Base-by-base conservation (phyloP, 2,888 invertebrate species). In the Herminia tarsipennalis region DNA sequence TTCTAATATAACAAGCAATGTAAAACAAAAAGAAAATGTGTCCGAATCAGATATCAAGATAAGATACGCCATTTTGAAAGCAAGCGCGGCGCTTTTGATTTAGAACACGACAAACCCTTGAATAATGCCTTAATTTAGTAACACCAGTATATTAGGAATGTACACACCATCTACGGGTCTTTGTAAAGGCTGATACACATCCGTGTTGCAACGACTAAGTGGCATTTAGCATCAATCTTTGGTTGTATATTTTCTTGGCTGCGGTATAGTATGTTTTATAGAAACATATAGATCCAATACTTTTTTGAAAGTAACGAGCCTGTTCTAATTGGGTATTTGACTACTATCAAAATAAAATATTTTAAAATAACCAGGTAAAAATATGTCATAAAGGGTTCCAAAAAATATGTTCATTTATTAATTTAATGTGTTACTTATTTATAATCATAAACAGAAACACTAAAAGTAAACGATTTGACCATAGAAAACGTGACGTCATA, bases 51-150 rank as follows among this genome's bases (percentile, higher is more conserved):
- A 62, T 77, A 77, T 78, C 75, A 72, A 73, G 65, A 87, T 87
- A 87, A 70, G 88, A 88, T 88, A 87, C 64, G 80, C 86, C 72
- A 61, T 70, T 86, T 80, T 78, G 78, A 83, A 54, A 81, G 83
- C 53, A 81, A 78, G 83, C 54, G 83, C 86, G 86, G 83, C 66
- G 36, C 78, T 76, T 86, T 88, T 88, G 86, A 88, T 86, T 81
- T 81, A 82, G 49, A 69, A 67, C 70, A 74, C 20, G 28, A 33
- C 37, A 27, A 28, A 22, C 33, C 9, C 33, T 16, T 34, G 45
- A 45, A 45, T 45, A 45, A 45, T 38, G 29, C 28, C 13, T 21
- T 39, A 45, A 39, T 39, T 28, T 20, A 46, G 50, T 53, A 40
- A 37, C 46, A 33, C 46, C 22, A 13, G 44, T 55, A 64, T 54